Conservation (phyloP, 2,797 vertebrate genomes). For the Epinephelus coioides region DNA sequence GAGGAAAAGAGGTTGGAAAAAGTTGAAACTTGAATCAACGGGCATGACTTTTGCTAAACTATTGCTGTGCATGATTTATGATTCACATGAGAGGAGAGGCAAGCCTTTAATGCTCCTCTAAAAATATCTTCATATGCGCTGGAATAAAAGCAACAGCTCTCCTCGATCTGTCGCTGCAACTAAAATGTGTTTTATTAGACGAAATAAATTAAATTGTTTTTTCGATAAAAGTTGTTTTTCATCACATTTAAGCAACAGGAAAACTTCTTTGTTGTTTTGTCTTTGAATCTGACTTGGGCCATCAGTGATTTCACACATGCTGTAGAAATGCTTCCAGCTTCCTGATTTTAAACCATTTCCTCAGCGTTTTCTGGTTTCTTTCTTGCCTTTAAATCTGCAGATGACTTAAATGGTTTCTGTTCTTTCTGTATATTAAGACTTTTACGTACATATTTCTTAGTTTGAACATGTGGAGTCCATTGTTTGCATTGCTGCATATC, state of each 20-base stretch:
- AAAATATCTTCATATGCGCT: conserved; percentile 34
- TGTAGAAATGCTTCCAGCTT: background rate
- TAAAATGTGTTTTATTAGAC: conserved; percentile 31
- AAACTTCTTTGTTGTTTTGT: background rate
- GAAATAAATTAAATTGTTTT: conserved; percentile 3
- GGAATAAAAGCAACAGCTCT: conserved; percentile 17
- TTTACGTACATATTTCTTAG: background rate
- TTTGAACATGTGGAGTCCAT: conserved; percentile 16
- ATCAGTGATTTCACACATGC: background rate
- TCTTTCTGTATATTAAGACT: background rate
- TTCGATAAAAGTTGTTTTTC: background rate
- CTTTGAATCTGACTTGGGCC: background rate
- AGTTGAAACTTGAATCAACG: conserved; percentile 1
- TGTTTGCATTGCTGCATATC: conserved; percentile 34
- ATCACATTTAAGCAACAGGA: conserved; percentile 5
- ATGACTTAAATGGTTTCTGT: background rate
- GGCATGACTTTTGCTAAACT: conserved; percentile 10
- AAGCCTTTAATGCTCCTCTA: conserved; percentile 21
- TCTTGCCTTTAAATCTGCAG: background rate
- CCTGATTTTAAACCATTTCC: background rate
- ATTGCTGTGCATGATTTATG: conserved; percentile 21
- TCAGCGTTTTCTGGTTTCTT: background rate
- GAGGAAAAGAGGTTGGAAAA: conserved; percentile 4
- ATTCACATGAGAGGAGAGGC: conserved; percentile 20
- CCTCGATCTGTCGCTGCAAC: conserved; percentile 1